Evolutionary conservation across 1,140 invertebrate genomes (phyloP), one percentile per base, ranked within the genome.

Genomic region (Bombus sibiricus): DNA sequence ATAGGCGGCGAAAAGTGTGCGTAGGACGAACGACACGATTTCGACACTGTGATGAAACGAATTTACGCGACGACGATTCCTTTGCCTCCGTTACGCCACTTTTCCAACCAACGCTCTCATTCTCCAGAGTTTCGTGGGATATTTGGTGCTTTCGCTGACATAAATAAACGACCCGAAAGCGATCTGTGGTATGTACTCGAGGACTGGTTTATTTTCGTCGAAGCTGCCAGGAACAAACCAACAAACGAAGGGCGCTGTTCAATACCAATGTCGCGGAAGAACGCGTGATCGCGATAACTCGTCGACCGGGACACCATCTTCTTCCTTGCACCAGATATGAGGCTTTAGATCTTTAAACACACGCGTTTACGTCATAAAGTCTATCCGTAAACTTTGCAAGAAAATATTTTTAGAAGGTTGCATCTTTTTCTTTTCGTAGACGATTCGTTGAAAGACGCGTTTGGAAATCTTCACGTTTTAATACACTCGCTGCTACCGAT

Each of bases 201-300:
- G 10, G 69, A n/a, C n/a, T 8, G 69, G 39, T 81, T 81, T 81
- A 81, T 81, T 81, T 81, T 81, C 69, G 22, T 53, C 39, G 47
- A 9, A 32, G 15, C 76, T 18, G 12, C 8, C 69, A 57, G 32
- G 37, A 37, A 25, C 47, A 22, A 59, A 43, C 53, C 41, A 81
- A 81, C 80, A 32, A n/a, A 57, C 74, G 39, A 37, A 37, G 22
- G 32, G 39, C 37, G 57, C 69, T 74, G 80, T 81, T 81, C 80
- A 74, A 81, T 81, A 74, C 53, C 80, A 62, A 73, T 71, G 80
- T 81, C 80, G n/a, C 53, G 39, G 18, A 25, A 13, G 18, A 43
- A 57, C 39, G 66, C n/a, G 69, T 41, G 39, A 57, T 13, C 28
- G 37, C 8, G 18, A 3, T 53, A 34, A 10, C 28, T 34, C 8